Evolutionary conservation across 1,140 invertebrate genomes (phyloP), one percentile per base, ranked within the genome.

Genomic region (Matsumurasca onukii): DNA sequence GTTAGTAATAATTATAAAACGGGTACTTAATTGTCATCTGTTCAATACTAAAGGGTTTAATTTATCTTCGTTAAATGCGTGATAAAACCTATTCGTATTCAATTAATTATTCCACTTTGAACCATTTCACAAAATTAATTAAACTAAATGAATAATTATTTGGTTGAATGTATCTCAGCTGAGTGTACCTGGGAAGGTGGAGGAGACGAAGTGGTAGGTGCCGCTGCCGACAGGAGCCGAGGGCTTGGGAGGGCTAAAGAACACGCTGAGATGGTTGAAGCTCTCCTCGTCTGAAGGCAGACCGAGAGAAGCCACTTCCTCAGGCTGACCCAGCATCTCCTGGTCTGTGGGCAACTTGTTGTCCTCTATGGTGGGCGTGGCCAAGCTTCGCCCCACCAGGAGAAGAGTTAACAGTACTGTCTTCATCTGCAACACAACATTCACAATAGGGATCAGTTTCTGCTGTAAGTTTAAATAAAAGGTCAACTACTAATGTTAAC

Each of bases 171-270:
- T n/a, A n/a, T n/a, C n/a, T n/a, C n/a, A n/a, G n/a, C n/a, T n/a
- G n/a, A 5, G 31, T 24, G n/a, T 73, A 75, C 71, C 74, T 48
- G 73, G 73, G 55, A 75, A 75, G 29, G 69, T 57, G 24, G 71
- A 71, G 3, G 73, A 71, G 22, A 74, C 68, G 39, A 71, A 73
- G 52, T 73, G 71, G 34, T 63, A 70, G 1, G 70, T 73, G 17
- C 72, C 72, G 12, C 72, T 64, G 45, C 57, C 31, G 25, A 59
- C 31, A 15, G 31, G 48, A 1, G 25, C 31, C 20, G 51, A 31
- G 25, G 68, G 29, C n/a, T 39, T 61, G 20, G 30, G 45, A 34
- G 68, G 29, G n/a, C 45, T 51, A 59, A 70, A 66, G 9, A 70
- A 49, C 3, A 66, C 51, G 15, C 59, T 69, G n/a, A 74, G 68